Evolutionary conservation across 2,888 invertebrate genomes (phyloP).

Genomic region (Parnassius orleans): DNA sequence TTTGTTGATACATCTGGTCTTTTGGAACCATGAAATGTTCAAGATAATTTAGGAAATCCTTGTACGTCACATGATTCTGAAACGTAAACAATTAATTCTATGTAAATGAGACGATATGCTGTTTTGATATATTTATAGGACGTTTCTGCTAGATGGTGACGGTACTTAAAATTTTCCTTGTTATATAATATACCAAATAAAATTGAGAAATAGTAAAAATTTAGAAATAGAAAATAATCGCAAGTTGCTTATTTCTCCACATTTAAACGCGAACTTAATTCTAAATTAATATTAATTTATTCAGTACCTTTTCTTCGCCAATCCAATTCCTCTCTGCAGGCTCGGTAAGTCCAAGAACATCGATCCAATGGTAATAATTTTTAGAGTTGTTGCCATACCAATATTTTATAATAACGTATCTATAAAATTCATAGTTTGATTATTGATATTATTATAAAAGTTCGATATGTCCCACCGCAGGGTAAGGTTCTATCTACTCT

Average conservation of each 20-base stretch:
- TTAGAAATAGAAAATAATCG: background rate
- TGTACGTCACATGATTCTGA: conserved; percentile 85
- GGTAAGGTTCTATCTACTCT: too few relatives aligned
- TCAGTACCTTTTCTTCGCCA: conserved; percentile 78
- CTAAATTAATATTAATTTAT: conserved; percentile 6
- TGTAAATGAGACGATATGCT: background rate
- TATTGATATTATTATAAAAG: background rate
- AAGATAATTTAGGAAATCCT: conserved; percentile 84
- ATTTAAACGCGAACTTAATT: background rate
- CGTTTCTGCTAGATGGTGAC: background rate
- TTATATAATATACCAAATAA: background rate
- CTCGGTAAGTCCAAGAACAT: conserved; percentile 83
- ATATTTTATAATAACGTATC: conserved; percentile 88
- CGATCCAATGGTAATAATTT: conserved; percentile 87
- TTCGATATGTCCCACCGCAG: too few relatives aligned
- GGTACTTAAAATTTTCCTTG: conserved; percentile 15
- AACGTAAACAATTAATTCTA: conserved; percentile 27
- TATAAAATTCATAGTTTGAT: conserved; percentile 43
- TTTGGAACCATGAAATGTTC: conserved; percentile 81
- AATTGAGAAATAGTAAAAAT: too few relatives aligned
- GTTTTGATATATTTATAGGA: background rate
- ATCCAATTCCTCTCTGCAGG: conserved; percentile 89
- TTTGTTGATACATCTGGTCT: conserved; percentile 70
- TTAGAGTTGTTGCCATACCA: conserved; percentile 87
- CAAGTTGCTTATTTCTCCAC: too few relatives aligned